A percentile compares a stretch with the other conserved stretches of the same genome.
Evolutionary conservation across 1,140 invertebrate species (phyloP).

Genomic region (Caenorhabditis inopinata): DNA sequence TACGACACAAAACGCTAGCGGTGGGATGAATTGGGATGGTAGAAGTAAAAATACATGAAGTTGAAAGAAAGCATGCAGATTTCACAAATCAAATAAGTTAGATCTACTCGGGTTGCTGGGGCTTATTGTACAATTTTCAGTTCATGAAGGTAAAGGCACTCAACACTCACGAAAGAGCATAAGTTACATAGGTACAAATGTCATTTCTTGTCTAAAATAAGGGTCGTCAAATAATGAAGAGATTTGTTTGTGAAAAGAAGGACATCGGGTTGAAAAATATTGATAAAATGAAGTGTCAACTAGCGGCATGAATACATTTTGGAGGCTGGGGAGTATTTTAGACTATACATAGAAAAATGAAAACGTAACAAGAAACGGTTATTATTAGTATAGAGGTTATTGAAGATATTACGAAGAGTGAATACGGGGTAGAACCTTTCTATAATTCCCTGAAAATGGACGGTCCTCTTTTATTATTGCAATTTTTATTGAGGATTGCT

Average conservation of each 20-base stretch:
- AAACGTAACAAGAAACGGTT: conserved; percentile 3
- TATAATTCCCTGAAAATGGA: conserved; percentile 35
- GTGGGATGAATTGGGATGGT: background rate
- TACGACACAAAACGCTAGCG: conserved; percentile 29
- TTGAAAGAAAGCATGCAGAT: conserved; percentile 23
- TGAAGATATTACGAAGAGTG: background rate
- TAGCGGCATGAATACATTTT: background rate
- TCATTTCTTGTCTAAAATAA: background rate
- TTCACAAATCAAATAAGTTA: conserved; percentile 35
- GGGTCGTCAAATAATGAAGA: background rate
- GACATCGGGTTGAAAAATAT: conserved; percentile 8
- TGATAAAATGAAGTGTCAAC: background rate
- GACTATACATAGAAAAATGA: conserved; percentile 8
- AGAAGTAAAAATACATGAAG: conserved; percentile 29
- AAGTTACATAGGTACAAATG: conserved; percentile 27
- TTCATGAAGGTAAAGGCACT: background rate
- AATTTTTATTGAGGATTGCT: conserved; percentile 17
- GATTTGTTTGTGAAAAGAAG: conserved; percentile 13
- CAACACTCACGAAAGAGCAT: background rate
- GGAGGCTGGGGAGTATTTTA: background rate
- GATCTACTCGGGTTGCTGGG: background rate
- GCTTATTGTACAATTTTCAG: conserved; percentile 22
- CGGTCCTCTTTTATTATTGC: background rate
- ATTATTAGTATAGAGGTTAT: background rate
- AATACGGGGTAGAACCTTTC: background rate